Percentiles rank a stretch among this genome's conserved stretches.
Evolutionary conservation across 2,888 invertebrate genomes (phyloP).

Genomic region (Calephelis perditalis): DNA sequence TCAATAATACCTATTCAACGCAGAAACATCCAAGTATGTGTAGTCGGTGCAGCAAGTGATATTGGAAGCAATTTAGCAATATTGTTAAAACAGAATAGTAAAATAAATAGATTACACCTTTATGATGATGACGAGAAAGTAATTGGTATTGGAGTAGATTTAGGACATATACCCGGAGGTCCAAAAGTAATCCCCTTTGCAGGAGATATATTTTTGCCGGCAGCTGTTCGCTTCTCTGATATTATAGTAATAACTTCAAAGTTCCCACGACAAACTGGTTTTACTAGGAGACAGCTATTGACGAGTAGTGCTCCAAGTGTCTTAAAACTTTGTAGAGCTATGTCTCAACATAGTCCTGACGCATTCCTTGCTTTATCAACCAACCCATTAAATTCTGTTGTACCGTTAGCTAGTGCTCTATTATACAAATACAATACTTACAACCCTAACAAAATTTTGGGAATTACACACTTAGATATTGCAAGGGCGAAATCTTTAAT

Average conservation of each 20-base stretch:
- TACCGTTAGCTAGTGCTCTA: conserved; percentile 50
- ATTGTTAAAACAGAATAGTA: conserved; percentile 46
- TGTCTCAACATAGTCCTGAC: conserved; percentile 44
- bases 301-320: conserved; percentile 45
- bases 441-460: conserved; percentile 52
- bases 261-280: conserved; percentile 39
- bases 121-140: conserved; percentile 48
- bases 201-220: conserved; percentile 36
- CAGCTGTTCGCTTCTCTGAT: conserved; percentile 41
- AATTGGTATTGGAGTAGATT: conserved; percentile 42
- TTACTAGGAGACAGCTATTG: conserved; percentile 45
- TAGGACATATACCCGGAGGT: conserved; percentile 45
- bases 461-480: conserved; percentile 52
- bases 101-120: conserved; percentile 42
- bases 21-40: conserved; percentile 45
- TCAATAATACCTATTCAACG: conserved; percentile 17
- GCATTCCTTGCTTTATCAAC: conserved; percentile 52
- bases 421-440: conserved; percentile 44
- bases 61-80: conserved; percentile 50
- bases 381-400: conserved; percentile 51
- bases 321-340: conserved; percentile 42
- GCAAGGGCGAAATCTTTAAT: conserved; percentile 42
- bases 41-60: conserved; percentile 49
- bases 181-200: conserved; percentile 37
- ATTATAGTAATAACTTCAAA: conserved; percentile 47